Percentiles rank a stretch among this genome's conserved stretches.
These are phyloP conservation scores for Poeciliopsis turrubarensis DNA, from an alignment of 2,113 vertebrate genomes.

Conservation along the genomic window DNA sequence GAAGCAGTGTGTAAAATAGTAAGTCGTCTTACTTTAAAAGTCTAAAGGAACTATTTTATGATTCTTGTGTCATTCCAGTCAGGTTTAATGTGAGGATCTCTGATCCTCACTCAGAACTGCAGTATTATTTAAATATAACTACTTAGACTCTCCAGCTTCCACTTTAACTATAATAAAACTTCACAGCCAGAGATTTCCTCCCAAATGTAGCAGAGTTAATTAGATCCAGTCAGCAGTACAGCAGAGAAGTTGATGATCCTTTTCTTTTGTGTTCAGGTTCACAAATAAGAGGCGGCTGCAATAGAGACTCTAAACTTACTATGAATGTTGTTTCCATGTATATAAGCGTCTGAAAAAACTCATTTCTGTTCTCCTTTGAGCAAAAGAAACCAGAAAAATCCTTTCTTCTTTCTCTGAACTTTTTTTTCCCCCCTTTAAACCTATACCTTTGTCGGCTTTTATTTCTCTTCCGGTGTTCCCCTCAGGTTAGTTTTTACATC, in stretches of 20 bases:
- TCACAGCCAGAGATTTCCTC: background rate
- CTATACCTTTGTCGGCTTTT: conserved; percentile 28
- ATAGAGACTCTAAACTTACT: background rate
- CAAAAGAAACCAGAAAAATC: background rate
- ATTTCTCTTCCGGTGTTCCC: conserved; percentile 27
- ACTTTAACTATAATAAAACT: background rate
- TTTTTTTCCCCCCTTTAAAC: background rate
- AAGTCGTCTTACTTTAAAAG: no score
- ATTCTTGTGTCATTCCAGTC: background rate
- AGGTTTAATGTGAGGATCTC: background rate
- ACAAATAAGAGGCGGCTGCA: conserved; percentile 1
- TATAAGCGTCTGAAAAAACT: background rate
- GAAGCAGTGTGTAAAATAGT: no score
- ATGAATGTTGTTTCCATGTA: background rate
- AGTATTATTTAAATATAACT: background rate
- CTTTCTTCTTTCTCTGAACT: background rate
- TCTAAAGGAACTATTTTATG: background rate
- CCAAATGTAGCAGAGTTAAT: background rate
- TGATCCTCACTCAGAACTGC: background rate
- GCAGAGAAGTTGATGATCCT: conserved; percentile 1
- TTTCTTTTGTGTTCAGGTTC: conserved; percentile 2
- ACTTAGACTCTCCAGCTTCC: background rate
- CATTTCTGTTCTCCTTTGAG: background rate
- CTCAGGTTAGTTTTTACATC: conserved; percentile 47
- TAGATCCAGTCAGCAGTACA: background rate